phyloP scores from a whole-genome alignment of 2,113 vertebrate genomes.

The Zosterops hypoxanthus region DNA sequence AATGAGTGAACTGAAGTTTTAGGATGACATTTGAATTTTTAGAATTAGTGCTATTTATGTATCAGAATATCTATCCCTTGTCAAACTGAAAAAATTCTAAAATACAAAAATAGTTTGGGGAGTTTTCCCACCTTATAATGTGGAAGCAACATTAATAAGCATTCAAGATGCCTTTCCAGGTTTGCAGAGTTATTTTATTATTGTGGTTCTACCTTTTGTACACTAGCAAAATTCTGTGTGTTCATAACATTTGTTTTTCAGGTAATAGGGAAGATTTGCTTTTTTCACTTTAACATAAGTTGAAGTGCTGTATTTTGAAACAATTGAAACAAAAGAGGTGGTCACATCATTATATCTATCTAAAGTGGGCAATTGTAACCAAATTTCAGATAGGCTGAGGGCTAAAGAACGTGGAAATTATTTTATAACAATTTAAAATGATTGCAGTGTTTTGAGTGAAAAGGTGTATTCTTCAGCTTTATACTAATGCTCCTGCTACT shows the following conservation, averaged over 20 bases:
- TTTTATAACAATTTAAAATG: not conserved
- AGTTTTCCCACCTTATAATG: not conserved
- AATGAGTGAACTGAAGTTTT: not conserved
- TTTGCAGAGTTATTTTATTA: not conserved
- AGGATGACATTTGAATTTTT: not conserved
- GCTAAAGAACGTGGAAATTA: not conserved
- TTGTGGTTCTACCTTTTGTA: not conserved
- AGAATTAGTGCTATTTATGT: not conserved
- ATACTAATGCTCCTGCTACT: not conserved
- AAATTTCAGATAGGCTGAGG: not conserved
- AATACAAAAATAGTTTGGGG: not conserved
- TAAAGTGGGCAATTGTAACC: rapidly evolving
- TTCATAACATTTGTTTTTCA: not conserved
- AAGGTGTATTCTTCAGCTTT: not conserved
- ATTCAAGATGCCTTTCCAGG: not conserved
- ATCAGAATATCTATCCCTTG: not conserved
- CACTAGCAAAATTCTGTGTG: not conserved
- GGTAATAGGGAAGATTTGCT: not conserved
- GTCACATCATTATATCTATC: not conserved
- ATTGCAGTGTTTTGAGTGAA: not conserved
- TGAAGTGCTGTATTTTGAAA: not conserved
- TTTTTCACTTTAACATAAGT: not conserved
- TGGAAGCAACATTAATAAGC: not conserved
- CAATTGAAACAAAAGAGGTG: not conserved
- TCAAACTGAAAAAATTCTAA: not conserved